These are phyloP conservation scores for Marmota flaviventris DNA, from an alignment of 2,113 vertebrate species.

Conservation along the genomic window DNA sequence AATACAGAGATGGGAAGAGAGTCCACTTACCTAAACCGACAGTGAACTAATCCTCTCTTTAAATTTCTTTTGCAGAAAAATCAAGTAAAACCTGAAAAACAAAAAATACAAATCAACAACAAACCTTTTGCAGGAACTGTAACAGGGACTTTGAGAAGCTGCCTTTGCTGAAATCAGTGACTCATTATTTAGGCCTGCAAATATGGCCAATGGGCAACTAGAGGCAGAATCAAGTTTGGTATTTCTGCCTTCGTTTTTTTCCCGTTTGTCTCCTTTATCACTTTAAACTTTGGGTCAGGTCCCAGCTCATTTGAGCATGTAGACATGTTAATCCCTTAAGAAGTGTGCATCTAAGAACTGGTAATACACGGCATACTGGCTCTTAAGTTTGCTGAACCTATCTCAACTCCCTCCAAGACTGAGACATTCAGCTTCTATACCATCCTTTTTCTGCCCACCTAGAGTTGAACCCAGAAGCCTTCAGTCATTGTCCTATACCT, in stretches of 20 bases:
- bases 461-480: not conserved
- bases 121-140: not conserved
- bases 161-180: too few species aligned
- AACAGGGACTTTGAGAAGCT: too few species aligned
- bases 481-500: not conserved
- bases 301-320: not conserved
- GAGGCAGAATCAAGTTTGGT: not conserved
- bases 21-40: not conserved
- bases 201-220: not conserved
- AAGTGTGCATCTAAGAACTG: not conserved
- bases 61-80: not conserved
- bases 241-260: not conserved
- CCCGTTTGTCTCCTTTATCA: not conserved
- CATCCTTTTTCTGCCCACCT: not conserved
- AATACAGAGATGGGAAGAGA: not conserved
- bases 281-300: not conserved
- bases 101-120: too few species aligned
- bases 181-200: too few species aligned
- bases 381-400: not conserved
- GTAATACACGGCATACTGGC: not conserved
- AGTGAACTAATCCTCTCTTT: not conserved
- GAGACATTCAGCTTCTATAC: not conserved
- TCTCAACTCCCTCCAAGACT: not conserved
- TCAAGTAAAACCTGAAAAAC: too few species aligned
- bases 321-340: not conserved